Evolutionary conservation across 2,797 vertebrate genomes (phyloP).

Genomic region (Rhabdophis nuchalis): DNA sequence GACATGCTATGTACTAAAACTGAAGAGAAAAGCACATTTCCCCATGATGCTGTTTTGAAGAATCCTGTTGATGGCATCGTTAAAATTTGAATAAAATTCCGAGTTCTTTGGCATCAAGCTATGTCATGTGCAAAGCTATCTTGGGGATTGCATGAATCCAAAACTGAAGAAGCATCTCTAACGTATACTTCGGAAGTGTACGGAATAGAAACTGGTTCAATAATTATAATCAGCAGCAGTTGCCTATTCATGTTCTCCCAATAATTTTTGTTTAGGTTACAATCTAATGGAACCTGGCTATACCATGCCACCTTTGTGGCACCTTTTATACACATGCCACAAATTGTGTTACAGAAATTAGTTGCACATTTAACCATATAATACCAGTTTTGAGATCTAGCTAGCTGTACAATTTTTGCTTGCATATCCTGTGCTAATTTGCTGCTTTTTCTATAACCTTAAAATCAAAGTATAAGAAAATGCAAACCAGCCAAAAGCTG

Average conservation of each 20-base stretch:
- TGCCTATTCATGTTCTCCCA: background rate
- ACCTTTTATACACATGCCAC: background rate
- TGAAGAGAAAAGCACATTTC: background rate
- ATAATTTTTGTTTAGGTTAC: background rate
- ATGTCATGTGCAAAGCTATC: background rate
- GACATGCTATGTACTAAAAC: background rate
- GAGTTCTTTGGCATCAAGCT: background rate
- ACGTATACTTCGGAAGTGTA: background rate
- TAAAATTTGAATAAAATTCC: conserved; percentile 7
- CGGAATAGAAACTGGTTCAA: background rate
- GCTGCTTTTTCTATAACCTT: background rate
- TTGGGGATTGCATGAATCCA: background rate
- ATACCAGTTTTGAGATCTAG: background rate
- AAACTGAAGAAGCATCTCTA: background rate
- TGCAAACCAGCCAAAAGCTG: background rate
- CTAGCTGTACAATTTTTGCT: background rate
- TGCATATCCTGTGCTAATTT: background rate
- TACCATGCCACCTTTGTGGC: background rate
- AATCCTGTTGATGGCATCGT: background rate
- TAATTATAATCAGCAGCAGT: background rate
- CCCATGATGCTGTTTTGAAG: background rate
- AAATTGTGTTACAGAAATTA: background rate
- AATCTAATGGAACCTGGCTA: background rate
- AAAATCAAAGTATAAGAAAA: background rate
- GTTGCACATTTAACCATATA: background rate